These are phyloP conservation scores for Spongilla lacustris DNA, from an alignment of 37 sponge, comb jelly and placozoan genomes.

Conservation along the genomic window DNA sequence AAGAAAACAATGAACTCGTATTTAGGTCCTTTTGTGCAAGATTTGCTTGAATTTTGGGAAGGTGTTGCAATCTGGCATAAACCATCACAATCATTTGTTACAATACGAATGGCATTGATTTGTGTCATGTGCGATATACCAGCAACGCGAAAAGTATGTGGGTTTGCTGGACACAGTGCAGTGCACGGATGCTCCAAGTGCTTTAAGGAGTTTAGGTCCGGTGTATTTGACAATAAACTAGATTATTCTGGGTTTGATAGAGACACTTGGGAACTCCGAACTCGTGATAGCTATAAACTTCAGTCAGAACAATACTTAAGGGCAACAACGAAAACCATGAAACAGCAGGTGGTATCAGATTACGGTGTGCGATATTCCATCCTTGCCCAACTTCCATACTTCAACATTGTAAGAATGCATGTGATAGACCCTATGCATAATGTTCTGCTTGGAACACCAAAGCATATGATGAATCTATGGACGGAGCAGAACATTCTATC, in stretches of 20 bases:
- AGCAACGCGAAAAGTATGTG: conserved; percentile 4
- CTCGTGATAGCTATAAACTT: background rate
- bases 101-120: background rate
- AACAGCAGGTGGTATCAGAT: background rate
- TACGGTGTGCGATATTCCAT: background rate
- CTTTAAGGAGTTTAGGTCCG: conserved; percentile 2
- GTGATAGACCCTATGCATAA: conserved; percentile 24
- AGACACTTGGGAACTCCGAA: background rate
- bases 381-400: background rate
- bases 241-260: background rate
- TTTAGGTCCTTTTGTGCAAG: conserved; percentile 1
- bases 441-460: background rate
- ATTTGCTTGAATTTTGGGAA: conserved; percentile 12
- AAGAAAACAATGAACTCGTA: background rate
- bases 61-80: background rate
- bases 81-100: too few relatives aligned
- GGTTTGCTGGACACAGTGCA: conserved; percentile 4
- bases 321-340: background rate
- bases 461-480: background rate
- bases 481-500: background rate
- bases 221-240: background rate
- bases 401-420: background rate
- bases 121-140: conserved; percentile 17
- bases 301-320: background rate
- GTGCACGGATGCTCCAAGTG: conserved; percentile 17